A percentile compares a stretch with the other conserved stretches of the same genome.
Evolutionary conservation across 2,113 vertebrate species (phyloP).

Genomic region (Spermophilus dauricus): DNA sequence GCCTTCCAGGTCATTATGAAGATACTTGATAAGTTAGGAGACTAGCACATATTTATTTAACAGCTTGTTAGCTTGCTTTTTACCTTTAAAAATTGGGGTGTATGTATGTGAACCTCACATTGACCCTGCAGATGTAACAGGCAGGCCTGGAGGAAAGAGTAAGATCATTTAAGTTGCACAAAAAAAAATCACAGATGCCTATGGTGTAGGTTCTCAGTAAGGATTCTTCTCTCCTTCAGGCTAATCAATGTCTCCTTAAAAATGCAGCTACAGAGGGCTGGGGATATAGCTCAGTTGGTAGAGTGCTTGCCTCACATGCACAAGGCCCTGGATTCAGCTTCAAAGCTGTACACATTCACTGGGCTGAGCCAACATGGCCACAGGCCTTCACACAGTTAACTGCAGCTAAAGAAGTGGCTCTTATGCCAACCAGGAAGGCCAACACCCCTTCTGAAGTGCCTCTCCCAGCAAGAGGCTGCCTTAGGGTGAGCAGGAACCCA

Average conservation of each 20-base stretch:
- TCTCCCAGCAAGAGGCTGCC: not conserved
- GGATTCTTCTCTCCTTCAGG: not conserved
- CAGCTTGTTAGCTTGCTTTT: constrained; percentile 6
- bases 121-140: not conserved
- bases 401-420: not conserved
- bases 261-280: not conserved
- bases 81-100: not conserved
- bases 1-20: not conserved
- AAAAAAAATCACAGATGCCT: not conserved
- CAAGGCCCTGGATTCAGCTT: not conserved
- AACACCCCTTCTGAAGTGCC: not conserved
- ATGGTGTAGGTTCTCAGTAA: not conserved
- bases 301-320: not conserved
- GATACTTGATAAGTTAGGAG: not conserved
- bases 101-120: not conserved
- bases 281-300: too few relatives aligned
- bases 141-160: not conserved
- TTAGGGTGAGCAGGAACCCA: not conserved
- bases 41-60: not conserved
- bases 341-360: not conserved
- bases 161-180: not conserved
- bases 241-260: not conserved
- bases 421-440: constrained; percentile 58
- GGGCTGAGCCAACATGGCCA: not conserved
- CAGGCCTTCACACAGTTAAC: constrained; percentile 16